Evolutionary conservation across 23 tunicate genomes (phyloP), one percentile per base, ranked within the genome.

Genomic region (Styela clava): DNA sequence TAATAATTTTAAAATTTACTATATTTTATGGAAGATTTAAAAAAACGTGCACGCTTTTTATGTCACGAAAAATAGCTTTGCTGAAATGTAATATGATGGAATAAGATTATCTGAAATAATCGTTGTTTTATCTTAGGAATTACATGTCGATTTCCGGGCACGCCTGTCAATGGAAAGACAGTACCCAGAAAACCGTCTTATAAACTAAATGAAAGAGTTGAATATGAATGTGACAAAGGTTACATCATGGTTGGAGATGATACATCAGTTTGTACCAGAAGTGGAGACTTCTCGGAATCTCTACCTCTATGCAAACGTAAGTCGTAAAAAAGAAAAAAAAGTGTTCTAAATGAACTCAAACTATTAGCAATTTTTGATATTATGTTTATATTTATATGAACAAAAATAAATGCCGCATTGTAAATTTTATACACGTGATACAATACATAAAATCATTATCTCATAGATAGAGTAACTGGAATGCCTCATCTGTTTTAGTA

Each of bases 271-370:
- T 76, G 81, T 29, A 76, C 33, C 29, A 44, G 64, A 25, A 44
- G 21, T 16, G 81, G 81, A 76, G 37, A 52, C 5, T 76, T 76
- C 26, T 23, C 64, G 24, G 27, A 35, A 33, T 25, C 64, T 21
- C 71, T 56, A 25, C 81, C 81, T 44, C 23, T 29, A 26, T 76
- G 81, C 29, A 36, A 28, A 26, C 30, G 81, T 76, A 44, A 76
- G 81, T 1, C 35, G 31, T 27, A 16, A 67, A 67, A n/a, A n/a
- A n/a, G n/a, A n/a, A n/a, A n/a, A n/a, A 56, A 56, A 56, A 20
- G n/a, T n/a, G n/a, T n/a, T n/a, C n/a, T n/a, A n/a, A n/a, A n/a
- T n/a, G n/a, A n/a, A n/a, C n/a, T n/a, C n/a, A n/a, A n/a, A n/a
- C n/a, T n/a, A n/a, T n/a, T n/a, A n/a, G n/a, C n/a, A n/a, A n/a